Evolutionary conservation across 1,140 invertebrate species (phyloP), one percentile per base, ranked within the genome.

Genomic region (Zaprionus tsacasi): DNA sequence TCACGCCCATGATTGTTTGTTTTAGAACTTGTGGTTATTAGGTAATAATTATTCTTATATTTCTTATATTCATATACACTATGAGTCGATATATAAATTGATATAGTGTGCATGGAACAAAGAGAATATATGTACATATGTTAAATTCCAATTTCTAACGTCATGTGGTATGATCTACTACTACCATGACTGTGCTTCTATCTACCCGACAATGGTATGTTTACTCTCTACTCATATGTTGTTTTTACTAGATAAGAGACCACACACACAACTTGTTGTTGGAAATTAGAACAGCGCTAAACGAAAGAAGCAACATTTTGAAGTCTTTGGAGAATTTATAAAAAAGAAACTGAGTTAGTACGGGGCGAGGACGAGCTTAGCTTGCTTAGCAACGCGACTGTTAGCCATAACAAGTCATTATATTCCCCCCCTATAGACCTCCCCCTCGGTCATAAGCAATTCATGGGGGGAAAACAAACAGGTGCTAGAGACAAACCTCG

Each of bases 271-370:
- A 56, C 50, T 78, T 75, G 64, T 70, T 66, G 64, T 15, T 68
- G 43, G 17, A 73, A 87, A 83, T 87, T 87, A 88, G 83, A 88
- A 54, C 70, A 78, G 48, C 67, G 83, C 67, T 87, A 83, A 79
- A 56, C 69, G 78, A 21, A 64, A 55, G 50, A 33, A 55, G 61
- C 48, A 52, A 40, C 13, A 27, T 43, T 17, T n/a, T n/a, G n/a
- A 8, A 10, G n/a, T 45, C 40, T 15, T 7, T 45, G 40, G 4
- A 12, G 45, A 50, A 50, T 25, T 50, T 45, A 45, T 45, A n/a
- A 15, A 43, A 43, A 8, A 8, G 40, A 43, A 43, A 43, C 40
- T 43, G 6, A n/a, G n/a, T 43, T 15, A 43, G n/a, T 43, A 6
- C 33, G 33, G 1, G 33, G 6, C 33, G 33, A 35, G 7, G 40